Base-by-base conservation (phyloP, 2,888 invertebrate species). In the Hofmannophila pseudospretella region DNA sequence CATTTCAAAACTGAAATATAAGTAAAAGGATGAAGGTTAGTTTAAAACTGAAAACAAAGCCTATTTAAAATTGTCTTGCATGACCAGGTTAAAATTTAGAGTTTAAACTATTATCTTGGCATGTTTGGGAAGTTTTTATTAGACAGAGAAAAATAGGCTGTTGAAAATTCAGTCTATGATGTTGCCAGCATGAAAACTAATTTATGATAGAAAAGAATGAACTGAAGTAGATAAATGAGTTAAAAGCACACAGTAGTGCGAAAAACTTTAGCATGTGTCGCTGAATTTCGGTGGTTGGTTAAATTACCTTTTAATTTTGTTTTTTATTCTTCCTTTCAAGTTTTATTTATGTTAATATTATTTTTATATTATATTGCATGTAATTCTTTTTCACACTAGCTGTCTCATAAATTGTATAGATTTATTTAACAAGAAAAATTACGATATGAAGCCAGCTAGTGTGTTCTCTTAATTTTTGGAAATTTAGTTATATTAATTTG, bases 221-320 rank as follows among this genome's bases (percentile, higher is more conserved):
- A 62, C 46, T 69, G 58, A 64, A 59, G 69, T 75, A 77, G 74
- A 67, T 47, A 63, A 59, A 49, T 49, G 41, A 52, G 50, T 56
- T 69, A 82, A 84, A 81, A 76, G 85, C 84, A 86, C 85, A 80
- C 47, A 72, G 78, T 79, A 85, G 84, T 85, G 86, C 84, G 64
- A 77, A 78, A 77, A 47, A 67, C 74, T 61, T 75, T 33, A 67
- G 86, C 85, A 86, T 86, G 86, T 71, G 51, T 70, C 58, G 82
- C 80, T 84, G 63, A 71, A 66, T 72, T 66, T 78, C 70, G 65
- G 63, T 80, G 77, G 71, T 74, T 61, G 64, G 48, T 57, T 49
- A 35, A 42, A 51, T 49, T 49, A 47, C 53, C 45, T 52, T 52
- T 63, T 57, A 51, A n/a, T 60, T 23, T 56, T 59, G 43, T n/a